Percentiles rank a stretch among this genome's conserved stretches.
Conservation (phyloP, 1,140 invertebrate species). For the Rhagoletis zephyria region DNA sequence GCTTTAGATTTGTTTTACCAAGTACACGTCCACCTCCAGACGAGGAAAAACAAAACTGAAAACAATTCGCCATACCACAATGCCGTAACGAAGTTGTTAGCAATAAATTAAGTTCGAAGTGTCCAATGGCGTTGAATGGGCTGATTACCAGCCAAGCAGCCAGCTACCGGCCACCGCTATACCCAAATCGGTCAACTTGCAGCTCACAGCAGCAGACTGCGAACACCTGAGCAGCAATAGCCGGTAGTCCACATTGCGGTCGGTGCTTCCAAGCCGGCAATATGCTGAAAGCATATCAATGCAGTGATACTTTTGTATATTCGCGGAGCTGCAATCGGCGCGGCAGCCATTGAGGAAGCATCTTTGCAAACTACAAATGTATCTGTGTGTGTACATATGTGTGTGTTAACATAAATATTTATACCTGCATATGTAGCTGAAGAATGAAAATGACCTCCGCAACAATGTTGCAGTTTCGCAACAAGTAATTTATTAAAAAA, state of each 20-base stretch:
- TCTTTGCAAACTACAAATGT: neutral
- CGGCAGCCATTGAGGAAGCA: too few relatives aligned
- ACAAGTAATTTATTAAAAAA: neutral
- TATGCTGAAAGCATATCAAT: neutral
- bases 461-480: neutral
- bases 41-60: neutral
- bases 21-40: neutral
- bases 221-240: neutral
- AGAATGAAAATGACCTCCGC: neutral
- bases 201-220: neutral
- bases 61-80: too few relatives aligned
- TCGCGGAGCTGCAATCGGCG: too few relatives aligned
- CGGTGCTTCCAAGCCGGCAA: neutral
- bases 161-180: neutral
- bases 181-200: neutral
- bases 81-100: neutral
- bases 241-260: neutral
- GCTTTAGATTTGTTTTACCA: too few relatives aligned
- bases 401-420: neutral
- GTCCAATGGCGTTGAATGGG: neutral
- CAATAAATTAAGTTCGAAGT: neutral
- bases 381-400: neutral
- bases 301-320: neutral
- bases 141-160: neutral
- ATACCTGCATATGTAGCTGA: neutral